Conservation (phyloP, 2,797 vertebrate genomes). For the Melanotaenia pygmaea region DNA sequence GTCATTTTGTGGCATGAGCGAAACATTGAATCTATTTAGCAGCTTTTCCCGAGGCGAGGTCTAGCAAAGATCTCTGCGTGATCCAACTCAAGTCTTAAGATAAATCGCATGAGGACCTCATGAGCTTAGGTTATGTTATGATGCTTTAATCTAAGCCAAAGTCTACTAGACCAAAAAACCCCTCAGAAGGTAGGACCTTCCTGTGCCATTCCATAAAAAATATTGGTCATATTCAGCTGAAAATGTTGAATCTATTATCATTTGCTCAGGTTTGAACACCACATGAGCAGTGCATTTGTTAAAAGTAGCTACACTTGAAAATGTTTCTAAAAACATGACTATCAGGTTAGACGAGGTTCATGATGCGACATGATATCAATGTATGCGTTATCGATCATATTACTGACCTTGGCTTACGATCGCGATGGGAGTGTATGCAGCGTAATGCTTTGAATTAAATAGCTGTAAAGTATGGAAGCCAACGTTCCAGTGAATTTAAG, state of each 20-base stretch:
- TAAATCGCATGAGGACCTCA: slow-evolving; percentile 66
- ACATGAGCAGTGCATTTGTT: background rate
- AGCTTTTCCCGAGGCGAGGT: slow-evolving; percentile 54
- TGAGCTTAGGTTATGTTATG: slow-evolving; percentile 40
- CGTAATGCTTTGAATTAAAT: background rate
- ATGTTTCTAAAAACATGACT: slow-evolving; percentile 2
- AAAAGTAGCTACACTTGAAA: background rate
- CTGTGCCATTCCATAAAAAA: background rate
- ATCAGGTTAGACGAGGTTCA: background rate
- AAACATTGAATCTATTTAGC: slow-evolving; percentile 58
- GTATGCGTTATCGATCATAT: background rate
- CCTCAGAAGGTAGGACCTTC: background rate
- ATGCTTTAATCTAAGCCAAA: slow-evolving; percentile 27
- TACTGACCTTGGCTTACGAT: background rate
- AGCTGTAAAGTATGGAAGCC: background rate
- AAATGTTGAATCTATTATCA: background rate
- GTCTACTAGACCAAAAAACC: slow-evolving; percentile 5
- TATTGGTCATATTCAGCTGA: background rate
- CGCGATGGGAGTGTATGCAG: background rate
- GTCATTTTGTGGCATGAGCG: slow-evolving; percentile 49
- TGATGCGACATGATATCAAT: background rate
- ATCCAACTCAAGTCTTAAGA: slow-evolving; percentile 54
- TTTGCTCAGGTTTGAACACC: background rate
- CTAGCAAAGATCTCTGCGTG: slow-evolving; percentile 45
- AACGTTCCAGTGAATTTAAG: background rate